Evolutionary conservation across 2,888 invertebrate genomes (phyloP).

Genomic region (Lymantria dispar): DNA sequence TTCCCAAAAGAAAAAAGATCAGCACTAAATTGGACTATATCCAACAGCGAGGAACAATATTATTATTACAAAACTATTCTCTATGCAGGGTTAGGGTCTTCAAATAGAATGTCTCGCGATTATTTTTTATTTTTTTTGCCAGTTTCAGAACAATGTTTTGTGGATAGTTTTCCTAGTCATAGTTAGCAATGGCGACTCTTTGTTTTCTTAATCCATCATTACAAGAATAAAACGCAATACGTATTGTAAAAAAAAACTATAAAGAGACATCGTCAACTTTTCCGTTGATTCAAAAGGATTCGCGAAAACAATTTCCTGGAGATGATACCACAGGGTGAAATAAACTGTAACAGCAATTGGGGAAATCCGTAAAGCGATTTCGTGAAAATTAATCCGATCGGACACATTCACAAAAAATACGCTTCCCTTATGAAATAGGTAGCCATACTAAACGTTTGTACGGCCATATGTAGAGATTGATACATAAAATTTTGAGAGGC

Average conservation of each 20-base stretch:
- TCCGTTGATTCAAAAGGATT: constrained; percentile 60
- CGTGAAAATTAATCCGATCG: constrained; percentile 73
- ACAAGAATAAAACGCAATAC: no score
- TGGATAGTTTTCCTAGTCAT: constrained; percentile 1
- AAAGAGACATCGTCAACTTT: no score
- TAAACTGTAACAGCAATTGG: constrained; percentile 73
- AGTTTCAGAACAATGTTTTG: constrained; percentile 24
- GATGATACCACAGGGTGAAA: constrained; percentile 74
- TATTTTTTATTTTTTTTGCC: neutral
- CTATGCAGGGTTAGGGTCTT: no score
- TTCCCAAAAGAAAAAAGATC: no score
- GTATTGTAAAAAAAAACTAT: no score
- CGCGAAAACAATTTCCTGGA: constrained; percentile 72
- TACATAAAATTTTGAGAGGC: constrained; percentile 16
- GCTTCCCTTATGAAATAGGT: constrained; percentile 27
- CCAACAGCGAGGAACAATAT: no score
- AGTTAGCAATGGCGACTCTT: no score
- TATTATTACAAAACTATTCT: no score
- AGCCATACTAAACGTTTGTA: constrained; percentile 23
- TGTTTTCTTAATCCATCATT: no score
- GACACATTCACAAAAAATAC: constrained; percentile 40
- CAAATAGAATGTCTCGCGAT: no score
- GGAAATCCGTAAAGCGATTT: constrained; percentile 73
- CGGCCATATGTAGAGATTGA: constrained; percentile 15
- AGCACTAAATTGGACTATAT: no score